Base-by-base conservation (phyloP, 2,113 vertebrate genomes). In the Erinaceus europaeus region DNA sequence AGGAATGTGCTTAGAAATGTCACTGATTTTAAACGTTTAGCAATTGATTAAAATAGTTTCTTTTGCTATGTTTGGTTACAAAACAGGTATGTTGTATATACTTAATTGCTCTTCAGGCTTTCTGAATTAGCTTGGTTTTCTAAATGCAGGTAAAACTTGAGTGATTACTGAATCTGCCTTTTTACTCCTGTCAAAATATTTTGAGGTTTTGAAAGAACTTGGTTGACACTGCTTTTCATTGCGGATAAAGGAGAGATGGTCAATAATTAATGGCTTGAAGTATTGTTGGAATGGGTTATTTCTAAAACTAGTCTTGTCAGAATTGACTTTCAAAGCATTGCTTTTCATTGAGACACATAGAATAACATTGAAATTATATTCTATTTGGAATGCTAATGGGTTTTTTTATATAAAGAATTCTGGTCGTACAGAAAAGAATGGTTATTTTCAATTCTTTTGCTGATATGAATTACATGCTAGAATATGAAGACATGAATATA, bases 221-320 rank as follows among this genome's bases (percentile, higher is more conserved):
- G 80, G 64, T 94, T 93, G 91, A 90, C 77, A 93, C 67, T 94
- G 89, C 82, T 94, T 95, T 94, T 94, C 36, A 48, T 91, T 94
- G 44, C 94, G 93, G 89, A 93, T 93, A 90, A 94, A 95, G 94
- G 91, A 94, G 92, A 95, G 93, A 93, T 87, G 93, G 93, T 96
- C 94, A 93, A 6, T 89, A 87, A 91, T 86, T 88, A 77, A 92
- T 92, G 92, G 93, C 90, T 94, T 89, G 94, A 95, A 96, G 92
- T 93, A 92, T 89, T 86, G 46, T 94, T 90, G 84, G 94, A 93
- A 89, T 92, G 87, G 91, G 57, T 92, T 42, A 42, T 87, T 91
- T 90, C 73, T 94, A 48, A 93, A 85, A 78, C 84, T 95, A 95
- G 79, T 90, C 84, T 79, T 91, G 61, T 92, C 82, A 93, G 57